These are phyloP conservation scores for Alauda arvensis DNA, from an alignment of 2,797 vertebrate species.

Conservation along the genomic window DNA sequence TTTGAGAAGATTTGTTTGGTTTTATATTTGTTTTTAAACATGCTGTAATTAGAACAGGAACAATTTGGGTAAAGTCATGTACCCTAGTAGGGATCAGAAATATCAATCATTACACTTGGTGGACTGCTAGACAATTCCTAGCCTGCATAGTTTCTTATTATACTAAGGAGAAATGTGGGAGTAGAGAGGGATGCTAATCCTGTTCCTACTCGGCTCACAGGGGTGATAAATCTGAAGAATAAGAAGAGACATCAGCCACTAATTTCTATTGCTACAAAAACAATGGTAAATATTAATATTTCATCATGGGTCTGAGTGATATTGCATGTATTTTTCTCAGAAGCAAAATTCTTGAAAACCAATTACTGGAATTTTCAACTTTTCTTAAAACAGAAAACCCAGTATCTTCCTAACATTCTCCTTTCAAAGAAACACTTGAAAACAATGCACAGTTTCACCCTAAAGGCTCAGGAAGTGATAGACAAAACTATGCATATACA, in stretches of 20 bases:
- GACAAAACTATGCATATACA: neutral
- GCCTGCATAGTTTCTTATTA: neutral
- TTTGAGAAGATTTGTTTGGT: accelerated
- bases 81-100: neutral
- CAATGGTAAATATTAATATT: neutral
- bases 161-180: neutral
- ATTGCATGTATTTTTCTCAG: neutral
- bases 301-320: neutral
- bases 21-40: neutral
- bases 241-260: neutral
- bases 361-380: neutral
- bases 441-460: neutral
- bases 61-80: neutral
- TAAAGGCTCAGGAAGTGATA: neutral
- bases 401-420: neutral
- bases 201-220: neutral
- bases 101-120: neutral
- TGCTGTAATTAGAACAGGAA: neutral
- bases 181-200: neutral
- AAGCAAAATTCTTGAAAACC: neutral
- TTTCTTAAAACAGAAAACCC: neutral
- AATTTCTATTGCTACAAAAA: neutral
- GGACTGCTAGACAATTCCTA: neutral
- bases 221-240: neutral
- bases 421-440: neutral